These are phyloP conservation scores for Acomys russatus DNA, from an alignment of 2,797 vertebrate species.

Conservation along the genomic window DNA sequence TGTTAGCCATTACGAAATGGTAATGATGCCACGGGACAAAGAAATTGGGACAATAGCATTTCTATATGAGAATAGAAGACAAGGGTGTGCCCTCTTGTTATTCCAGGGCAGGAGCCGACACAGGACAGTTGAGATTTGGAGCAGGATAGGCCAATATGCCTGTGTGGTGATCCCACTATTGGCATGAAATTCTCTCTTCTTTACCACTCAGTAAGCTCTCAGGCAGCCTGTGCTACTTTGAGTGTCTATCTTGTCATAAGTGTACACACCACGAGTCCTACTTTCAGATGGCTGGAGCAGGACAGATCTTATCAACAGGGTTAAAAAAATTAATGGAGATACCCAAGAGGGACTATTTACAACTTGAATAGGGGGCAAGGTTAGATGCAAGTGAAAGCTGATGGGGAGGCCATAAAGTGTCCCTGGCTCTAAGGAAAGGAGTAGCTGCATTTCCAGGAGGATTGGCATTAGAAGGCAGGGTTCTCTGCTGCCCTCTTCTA, in stretches of 20 bases:
- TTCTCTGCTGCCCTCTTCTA: not conserved
- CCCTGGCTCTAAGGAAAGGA: not conserved
- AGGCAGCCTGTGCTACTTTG: not conserved
- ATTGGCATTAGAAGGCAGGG: not conserved
- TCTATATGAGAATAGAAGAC: not conserved
- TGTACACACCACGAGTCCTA: not conserved
- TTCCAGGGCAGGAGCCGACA: not conserved
- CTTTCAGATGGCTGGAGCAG: not conserved
- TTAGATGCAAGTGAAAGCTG: slow-evolving; percentile 19
- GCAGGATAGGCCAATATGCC: not conserved
- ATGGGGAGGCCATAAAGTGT: not conserved
- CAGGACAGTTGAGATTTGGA: not conserved
- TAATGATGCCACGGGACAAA: not conserved
- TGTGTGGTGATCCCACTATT: not conserved
- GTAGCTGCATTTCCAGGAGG: not conserved
- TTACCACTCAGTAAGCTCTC: not conserved
- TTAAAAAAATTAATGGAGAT: slow-evolving; percentile 14
- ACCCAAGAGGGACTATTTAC: slow-evolving; percentile 1
- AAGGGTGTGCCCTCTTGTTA: not conserved
- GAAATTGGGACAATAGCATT: not conserved
- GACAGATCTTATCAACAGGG: slow-evolving; percentile 29
- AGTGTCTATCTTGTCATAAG: not conserved
- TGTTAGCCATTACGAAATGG: not conserved
- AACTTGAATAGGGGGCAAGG: slow-evolving; percentile 30
- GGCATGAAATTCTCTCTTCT: not conserved